Evolutionary conservation across 2,888 invertebrate species (phyloP), one percentile per base, ranked within the genome.

Genomic region (Philereme transversata): DNA sequence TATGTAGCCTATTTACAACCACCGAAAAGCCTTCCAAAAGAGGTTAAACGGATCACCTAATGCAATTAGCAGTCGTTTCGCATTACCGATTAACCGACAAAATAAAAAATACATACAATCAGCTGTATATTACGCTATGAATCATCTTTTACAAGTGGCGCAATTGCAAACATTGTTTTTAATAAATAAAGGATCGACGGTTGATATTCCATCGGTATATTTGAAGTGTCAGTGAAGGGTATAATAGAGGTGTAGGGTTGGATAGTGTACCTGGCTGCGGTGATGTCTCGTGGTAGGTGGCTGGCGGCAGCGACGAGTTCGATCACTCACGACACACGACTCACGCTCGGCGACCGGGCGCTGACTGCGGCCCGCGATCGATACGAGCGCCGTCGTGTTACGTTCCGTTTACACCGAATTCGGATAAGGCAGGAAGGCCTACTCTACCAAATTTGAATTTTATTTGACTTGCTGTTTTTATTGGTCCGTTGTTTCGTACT

Each of bases 341-440:
- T 69, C 80, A 79, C 87, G 83, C 80, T 73, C 79, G 78, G 74
- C 64, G 79, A 82, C 83, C 84, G 85, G 83, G 88, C 87, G 89
- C 88, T 83, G 83, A 91, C 91, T 90, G 83, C 61, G 73, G 76
- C 87, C 88, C 84, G 78, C 88, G 90, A 90, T 91, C 91, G 91
- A 90, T 91, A 88, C 65, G 67, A 73, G 77, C 70, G 82, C 87
- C 87, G 83, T 85, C 77, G 83, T 83, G 82, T 76, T 82, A 80
- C 89, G 88, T 84, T 84, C 81, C 86, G 85, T 86, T 85, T 80
- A 76, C 81, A 78, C 75, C 69, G 49, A 56, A 51, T 56, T 59
- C 64, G 61, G 55, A 56, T 53, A 53, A 38, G 40, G 48, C 46
- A 51, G 60, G 53, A 51, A 51, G 60, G 57, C 64, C 57, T 64